phyloP scores from a whole-genome alignment of 2,888 invertebrate species.

The Acanthosepion esculentum region DNA sequence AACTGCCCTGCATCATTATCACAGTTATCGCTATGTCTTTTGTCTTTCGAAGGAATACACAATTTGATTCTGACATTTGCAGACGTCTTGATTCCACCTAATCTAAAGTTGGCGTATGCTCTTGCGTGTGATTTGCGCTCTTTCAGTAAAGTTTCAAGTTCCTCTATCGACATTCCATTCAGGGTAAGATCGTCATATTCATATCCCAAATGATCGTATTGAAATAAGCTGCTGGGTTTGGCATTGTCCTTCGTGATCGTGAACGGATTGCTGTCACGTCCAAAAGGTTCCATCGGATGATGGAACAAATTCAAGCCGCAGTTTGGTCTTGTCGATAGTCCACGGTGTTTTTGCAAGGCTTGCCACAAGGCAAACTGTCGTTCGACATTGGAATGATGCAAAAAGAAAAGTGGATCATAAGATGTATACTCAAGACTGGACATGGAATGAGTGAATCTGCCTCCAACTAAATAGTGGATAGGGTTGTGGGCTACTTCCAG shows the following conservation, averaged over 20 bases:
- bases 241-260: slow-evolving; percentile 48
- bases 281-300: slow-evolving; percentile 49
- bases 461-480: slow-evolving; percentile 52
- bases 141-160: slow-evolving; percentile 51
- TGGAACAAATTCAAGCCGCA: slow-evolving; percentile 50
- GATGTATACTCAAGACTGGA: slow-evolving; percentile 55
- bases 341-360: slow-evolving; percentile 52
- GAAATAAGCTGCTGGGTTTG: slow-evolving; percentile 48
- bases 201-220: slow-evolving; percentile 49
- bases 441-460: slow-evolving; percentile 52
- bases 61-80: slow-evolving; percentile 54
- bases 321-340: slow-evolving; percentile 48
- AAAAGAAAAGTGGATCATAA: slow-evolving; percentile 56
- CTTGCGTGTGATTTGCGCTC: slow-evolving; percentile 50
- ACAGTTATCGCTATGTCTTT: slow-evolving; percentile 46
- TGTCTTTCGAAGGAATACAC: slow-evolving; percentile 45
- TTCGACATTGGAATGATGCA: slow-evolving; percentile 56
- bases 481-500: slow-evolving; percentile 50
- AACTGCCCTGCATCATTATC: slow-evolving; percentile 53
- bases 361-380: slow-evolving; percentile 54
- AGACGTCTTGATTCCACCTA: slow-evolving; percentile 54
- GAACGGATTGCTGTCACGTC: slow-evolving; percentile 48
- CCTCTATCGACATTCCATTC: slow-evolving; percentile 51
- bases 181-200: slow-evolving; percentile 53
- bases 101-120: slow-evolving; percentile 53